Evolutionary conservation across 2,888 invertebrate species (phyloP).

Genomic region (Acrobasis repandana): DNA sequence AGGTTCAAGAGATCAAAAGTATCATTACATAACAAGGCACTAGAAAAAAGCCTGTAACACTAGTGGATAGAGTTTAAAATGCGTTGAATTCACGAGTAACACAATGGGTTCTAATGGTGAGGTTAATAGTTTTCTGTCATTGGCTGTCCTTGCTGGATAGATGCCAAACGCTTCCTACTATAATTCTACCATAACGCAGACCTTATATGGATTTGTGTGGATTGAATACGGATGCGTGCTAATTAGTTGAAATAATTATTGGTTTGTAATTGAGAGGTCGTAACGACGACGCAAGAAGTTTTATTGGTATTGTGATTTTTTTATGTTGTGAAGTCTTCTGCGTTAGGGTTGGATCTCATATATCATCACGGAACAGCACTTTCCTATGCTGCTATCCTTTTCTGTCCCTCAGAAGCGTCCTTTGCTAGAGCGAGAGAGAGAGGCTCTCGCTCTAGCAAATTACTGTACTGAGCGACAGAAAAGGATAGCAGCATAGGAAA

Average conservation of each 20-base stretch:
- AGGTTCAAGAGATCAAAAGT: conserved; percentile 16
- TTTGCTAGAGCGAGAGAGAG: no score
- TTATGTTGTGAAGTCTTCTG: no score
- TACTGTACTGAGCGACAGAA: no score
- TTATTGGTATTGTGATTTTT: neutral
- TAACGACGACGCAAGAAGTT: conserved; percentile 1
- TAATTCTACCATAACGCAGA: neutral
- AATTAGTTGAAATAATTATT: conserved; percentile 7
- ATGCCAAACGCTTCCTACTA: conserved; percentile 36
- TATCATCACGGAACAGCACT: no score
- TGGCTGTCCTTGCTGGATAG: conserved; percentile 39
- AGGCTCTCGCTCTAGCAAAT: no score
- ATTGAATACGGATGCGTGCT: conserved; percentile 1
- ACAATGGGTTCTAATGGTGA: conserved; percentile 39
- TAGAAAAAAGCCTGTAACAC: conserved; percentile 6
- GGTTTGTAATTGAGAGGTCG: conserved; percentile 4
- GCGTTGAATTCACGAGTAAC: neutral
- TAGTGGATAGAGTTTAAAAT: conserved; percentile 20
- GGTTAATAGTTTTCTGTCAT: conserved; percentile 64
- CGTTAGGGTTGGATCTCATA: neutral
- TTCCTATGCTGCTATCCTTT: no score
- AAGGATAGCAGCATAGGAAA: no score
- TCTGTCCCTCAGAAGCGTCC: no score
- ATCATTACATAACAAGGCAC: conserved; percentile 21
- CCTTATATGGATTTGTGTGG: conserved; percentile 3